Conservation (phyloP, 2,113 vertebrate genomes). For the Paramormyrops kingsleyae region DNA sequence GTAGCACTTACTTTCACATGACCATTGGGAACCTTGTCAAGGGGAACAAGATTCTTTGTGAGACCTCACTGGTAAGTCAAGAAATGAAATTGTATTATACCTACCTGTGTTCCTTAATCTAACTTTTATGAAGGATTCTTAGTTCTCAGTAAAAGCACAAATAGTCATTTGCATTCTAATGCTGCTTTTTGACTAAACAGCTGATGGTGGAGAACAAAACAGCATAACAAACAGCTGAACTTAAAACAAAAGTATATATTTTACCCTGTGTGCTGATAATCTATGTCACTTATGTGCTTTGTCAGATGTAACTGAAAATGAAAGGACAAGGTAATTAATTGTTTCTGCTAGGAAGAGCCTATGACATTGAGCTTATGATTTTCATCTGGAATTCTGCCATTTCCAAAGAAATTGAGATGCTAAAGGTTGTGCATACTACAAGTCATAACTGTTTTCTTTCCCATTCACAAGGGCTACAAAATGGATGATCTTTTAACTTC, state of each 20-base stretch:
- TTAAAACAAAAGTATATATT: neutral
- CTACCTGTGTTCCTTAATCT: neutral
- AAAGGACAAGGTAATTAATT: neutral
- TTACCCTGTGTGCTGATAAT: neutral
- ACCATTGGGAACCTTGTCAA: slow-evolving; percentile 77
- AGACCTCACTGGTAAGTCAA: slow-evolving; percentile 87
- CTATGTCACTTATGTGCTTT: neutral
- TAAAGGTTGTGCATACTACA: neutral
- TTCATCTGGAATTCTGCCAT: neutral
- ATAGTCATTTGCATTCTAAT: neutral
- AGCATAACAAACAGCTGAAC: neutral
- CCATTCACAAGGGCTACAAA: slow-evolving; percentile 82
- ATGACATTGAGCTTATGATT: neutral
- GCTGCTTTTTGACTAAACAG: neutral
- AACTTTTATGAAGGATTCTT: neutral
- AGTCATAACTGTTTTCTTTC: slow-evolving; percentile 22
- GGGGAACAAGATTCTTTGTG: slow-evolving; percentile 83
- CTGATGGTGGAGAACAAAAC: neutral
- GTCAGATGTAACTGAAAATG: neutral
- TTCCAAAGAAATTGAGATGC: neutral
- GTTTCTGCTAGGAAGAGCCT: neutral
- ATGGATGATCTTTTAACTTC: slow-evolving; percentile 95
- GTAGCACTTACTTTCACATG: slow-evolving; percentile 97
- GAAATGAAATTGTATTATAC: neutral
- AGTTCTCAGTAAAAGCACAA: neutral